Base-by-base conservation (phyloP, 1,140 invertebrate genomes). In the Eulimnadia texana region DNA sequence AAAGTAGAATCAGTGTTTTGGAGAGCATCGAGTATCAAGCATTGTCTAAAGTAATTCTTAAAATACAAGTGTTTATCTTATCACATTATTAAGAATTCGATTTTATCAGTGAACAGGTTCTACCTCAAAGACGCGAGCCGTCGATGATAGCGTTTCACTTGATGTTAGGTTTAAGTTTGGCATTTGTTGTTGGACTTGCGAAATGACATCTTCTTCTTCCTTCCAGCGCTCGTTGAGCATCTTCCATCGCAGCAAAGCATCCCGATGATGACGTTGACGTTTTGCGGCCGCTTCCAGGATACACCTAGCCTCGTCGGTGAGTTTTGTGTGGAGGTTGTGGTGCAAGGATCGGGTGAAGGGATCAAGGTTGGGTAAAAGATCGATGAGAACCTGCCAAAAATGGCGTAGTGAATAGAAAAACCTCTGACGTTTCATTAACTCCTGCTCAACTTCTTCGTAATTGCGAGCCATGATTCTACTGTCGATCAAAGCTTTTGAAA, bases 331-430 rank as follows among this genome's bases (percentile, higher is more conserved):
- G n/a, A 90, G 69, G 23, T 80, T 76, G 0, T 84, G 79, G 72
- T 86, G 83, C 67, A 82, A 81, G 13, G 79, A 76, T 61, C 84
- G 79, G 0, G 88, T 90, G 70, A 86, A 85, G 19, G 74, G 77
- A 68, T 91, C 88, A 13, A 91, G 74, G 72, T 89, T 87, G 64
- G 83, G 82, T 72, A 90, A 88, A 16, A 92, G 70, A 0, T 87
- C 89, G 71, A 91, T 88, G 20, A 93, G 72, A 64, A 90, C 87
- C 63, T 70, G 68, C 66, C 84, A 78, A 66, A 88, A 91, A 62
- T 90, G 86, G 67, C 86, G 90, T 10, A 93, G 71, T 67, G 89
- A 90, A 0, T 88, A 84, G 68, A 92, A 91, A 73, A 91, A 90
- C 68, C 88, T 89, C 50, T 87, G 78, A 68, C 90, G 86, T 68